A percentile compares a stretch with the other conserved stretches of the same genome.
Conservation (phyloP, 2,888 invertebrate genomes). For the Netelia virgata region DNA sequence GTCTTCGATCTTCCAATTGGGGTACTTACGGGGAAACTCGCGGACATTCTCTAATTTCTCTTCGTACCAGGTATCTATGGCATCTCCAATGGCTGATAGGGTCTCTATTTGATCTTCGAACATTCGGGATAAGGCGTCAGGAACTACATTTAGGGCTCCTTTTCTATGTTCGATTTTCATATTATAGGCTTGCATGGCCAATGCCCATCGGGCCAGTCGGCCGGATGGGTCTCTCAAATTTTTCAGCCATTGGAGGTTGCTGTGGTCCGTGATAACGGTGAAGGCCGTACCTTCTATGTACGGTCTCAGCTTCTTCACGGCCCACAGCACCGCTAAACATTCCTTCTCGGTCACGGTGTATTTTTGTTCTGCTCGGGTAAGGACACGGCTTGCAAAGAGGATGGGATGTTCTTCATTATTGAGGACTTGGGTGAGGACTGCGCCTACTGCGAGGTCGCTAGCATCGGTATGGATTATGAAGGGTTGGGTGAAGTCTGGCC, state of each 20-base stretch:
- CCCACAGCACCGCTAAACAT: slow-evolving; percentile 66
- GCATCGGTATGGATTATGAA: slow-evolving; percentile 11
- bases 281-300: slow-evolving; percentile 70
- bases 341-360: slow-evolving; percentile 68
- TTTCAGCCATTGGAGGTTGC: background rate
- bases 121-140: slow-evolving; percentile 60
- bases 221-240: slow-evolving; percentile 5
- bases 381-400: slow-evolving; percentile 63
- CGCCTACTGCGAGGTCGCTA: background rate
- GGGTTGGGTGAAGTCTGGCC: background rate
- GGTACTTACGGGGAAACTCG: slow-evolving; percentile 44
- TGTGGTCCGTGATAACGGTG: slow-evolving; percentile 23
- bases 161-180: slow-evolving; percentile 61
- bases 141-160: slow-evolving; percentile 60
- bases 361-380: slow-evolving; percentile 59
- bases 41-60: slow-evolving; percentile 5
- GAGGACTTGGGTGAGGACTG: too few relatives aligned
- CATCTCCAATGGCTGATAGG: background rate
- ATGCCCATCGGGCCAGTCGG: background rate
- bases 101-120: slow-evolving; percentile 6
- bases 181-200: too few relatives aligned
- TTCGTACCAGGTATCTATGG: slow-evolving; percentile 37
- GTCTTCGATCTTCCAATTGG: slow-evolving; percentile 53
- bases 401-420: slow-evolving; percentile 59
- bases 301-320: slow-evolving; percentile 58